phyloP scores from a whole-genome alignment of 2,113 vertebrate species.

The Siniperca chuatsi region DNA sequence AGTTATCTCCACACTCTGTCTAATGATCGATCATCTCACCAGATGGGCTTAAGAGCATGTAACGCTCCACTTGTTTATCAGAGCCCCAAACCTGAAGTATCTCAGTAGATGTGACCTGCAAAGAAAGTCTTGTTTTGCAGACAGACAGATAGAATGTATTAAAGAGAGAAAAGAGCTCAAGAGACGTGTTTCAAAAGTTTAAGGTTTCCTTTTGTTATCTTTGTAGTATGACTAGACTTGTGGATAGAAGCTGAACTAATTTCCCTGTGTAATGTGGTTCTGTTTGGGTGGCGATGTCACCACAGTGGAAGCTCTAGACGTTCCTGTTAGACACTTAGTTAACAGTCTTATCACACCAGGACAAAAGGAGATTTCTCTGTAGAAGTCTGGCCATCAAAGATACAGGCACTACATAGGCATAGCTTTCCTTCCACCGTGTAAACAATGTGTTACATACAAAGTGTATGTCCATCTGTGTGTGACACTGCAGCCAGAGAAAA shows the following conservation, averaged over 20 bases:
- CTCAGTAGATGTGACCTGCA: constrained; percentile 61
- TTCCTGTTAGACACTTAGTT: constrained; percentile 77
- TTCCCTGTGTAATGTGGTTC: constrained; percentile 50
- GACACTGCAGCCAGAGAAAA: constrained; percentile 30
- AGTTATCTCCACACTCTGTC: constrained; percentile 80
- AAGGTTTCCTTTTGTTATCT: constrained; percentile 22
- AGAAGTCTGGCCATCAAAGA: constrained; percentile 71
- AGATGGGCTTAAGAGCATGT: constrained; percentile 77
- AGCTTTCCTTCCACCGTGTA: constrained; percentile 26
- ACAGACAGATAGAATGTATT: constrained; percentile 22
- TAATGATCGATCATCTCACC: constrained; percentile 82
- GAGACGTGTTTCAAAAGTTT: not conserved
- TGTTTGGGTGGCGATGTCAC: constrained; percentile 56
- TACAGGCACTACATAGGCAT: constrained; percentile 46
- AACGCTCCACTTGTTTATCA: constrained; percentile 78
- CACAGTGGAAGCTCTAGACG: constrained; percentile 45
- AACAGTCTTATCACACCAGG: constrained; percentile 72
- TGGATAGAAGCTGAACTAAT: constrained; percentile 15
- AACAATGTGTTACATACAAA: constrained; percentile 32
- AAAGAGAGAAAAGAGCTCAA: not conserved
- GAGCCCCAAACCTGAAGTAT: constrained; percentile 62
- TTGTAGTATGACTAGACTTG: constrained; percentile 5
- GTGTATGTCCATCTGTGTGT: constrained; percentile 41
- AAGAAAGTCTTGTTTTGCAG: constrained; percentile 61
- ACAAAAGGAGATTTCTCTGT: constrained; percentile 67